A percentile compares a stretch with the other conserved stretches of the same genome.
Conservation (phyloP, 2,797 vertebrate species). For the Pampus argenteus region DNA sequence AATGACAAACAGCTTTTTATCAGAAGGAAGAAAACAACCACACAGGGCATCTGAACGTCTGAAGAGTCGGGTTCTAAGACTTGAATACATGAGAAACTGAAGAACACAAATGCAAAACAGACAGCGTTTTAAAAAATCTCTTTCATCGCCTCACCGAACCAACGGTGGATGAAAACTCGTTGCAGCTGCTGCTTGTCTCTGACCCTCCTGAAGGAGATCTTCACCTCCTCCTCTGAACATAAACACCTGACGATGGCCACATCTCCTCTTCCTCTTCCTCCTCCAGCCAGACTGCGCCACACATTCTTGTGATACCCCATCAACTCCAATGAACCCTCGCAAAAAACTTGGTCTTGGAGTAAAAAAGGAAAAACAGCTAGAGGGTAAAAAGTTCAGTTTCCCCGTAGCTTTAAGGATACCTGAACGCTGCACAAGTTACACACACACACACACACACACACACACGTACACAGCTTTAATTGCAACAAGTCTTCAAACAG, state of each 20-base stretch:
- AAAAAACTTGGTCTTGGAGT: no score
- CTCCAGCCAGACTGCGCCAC: conserved; percentile 33
- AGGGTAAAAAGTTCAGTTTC: neutral
- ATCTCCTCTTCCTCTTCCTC: conserved; percentile 2
- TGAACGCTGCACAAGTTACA: conserved; percentile 27
- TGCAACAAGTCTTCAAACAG: neutral
- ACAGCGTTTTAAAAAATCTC: no score
- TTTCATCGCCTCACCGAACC: conserved; percentile 66
- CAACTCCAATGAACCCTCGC: neutral
- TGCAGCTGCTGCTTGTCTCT: conserved; percentile 26
- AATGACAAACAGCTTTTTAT: neutral
- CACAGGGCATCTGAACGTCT: no score
- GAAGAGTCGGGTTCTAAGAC: no score
- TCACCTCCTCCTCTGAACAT: conserved; percentile 54
- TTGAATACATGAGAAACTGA: no score
- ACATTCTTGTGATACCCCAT: conserved; percentile 63
- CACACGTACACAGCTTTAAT: no score
- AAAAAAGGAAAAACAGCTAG: neutral
- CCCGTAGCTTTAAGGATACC: conserved; percentile 13
- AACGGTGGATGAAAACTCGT: conserved; percentile 21
- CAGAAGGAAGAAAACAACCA: neutral
- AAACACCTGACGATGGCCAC: conserved; percentile 53
- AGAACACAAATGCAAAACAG: no score
- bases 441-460: conserved; percentile 4
- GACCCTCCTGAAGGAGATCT: conserved; percentile 47